These are phyloP conservation scores for Leptothorax acervorum DNA, from an alignment of 2,888 invertebrate species.

Conservation along the genomic window DNA sequence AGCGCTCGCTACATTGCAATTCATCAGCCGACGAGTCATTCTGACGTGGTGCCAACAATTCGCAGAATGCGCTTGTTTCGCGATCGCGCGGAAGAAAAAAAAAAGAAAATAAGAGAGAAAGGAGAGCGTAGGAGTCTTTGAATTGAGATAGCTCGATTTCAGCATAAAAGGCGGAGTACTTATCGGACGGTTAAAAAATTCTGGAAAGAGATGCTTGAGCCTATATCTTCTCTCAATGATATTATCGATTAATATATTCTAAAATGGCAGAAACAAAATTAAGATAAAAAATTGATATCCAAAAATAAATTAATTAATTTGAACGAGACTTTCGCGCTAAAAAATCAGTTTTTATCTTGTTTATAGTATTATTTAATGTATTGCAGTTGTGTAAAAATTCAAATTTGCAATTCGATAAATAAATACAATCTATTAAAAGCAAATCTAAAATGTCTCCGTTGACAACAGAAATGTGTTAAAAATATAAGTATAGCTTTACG, in stretches of 20 bases:
- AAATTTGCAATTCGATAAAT: neutral
- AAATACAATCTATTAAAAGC: neutral
- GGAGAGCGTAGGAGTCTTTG: slow-evolving; percentile 26
- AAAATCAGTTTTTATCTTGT: neutral
- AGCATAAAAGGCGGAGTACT: slow-evolving; percentile 58
- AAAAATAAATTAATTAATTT: slow-evolving; percentile 7
- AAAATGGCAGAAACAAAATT: neutral
- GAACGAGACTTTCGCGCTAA: neutral
- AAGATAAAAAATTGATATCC: neutral
- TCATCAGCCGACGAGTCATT: slow-evolving; percentile 53
- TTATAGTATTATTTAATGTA: slow-evolving; percentile 1
- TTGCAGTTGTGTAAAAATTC: neutral
- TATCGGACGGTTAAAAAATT: neutral
- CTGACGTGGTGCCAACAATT: slow-evolving; percentile 56
- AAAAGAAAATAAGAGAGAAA: neutral
- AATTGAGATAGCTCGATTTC: slow-evolving; percentile 68
- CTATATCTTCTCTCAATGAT: neutral
- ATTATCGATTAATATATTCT: neutral
- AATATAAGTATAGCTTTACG: slow-evolving; percentile 28
- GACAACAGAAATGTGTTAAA: slow-evolving; percentile 18
- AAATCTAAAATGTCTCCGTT: neutral
- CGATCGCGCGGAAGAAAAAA: slow-evolving; percentile 33
- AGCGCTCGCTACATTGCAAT: slow-evolving; percentile 34
- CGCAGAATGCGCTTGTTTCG: slow-evolving; percentile 48
- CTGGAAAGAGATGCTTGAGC: neutral